A percentile compares a stretch with the other conserved stretches of the same genome.
Evolutionary conservation across 2,888 invertebrate species (phyloP).

Genomic region (Drosophila antonietae): DNA sequence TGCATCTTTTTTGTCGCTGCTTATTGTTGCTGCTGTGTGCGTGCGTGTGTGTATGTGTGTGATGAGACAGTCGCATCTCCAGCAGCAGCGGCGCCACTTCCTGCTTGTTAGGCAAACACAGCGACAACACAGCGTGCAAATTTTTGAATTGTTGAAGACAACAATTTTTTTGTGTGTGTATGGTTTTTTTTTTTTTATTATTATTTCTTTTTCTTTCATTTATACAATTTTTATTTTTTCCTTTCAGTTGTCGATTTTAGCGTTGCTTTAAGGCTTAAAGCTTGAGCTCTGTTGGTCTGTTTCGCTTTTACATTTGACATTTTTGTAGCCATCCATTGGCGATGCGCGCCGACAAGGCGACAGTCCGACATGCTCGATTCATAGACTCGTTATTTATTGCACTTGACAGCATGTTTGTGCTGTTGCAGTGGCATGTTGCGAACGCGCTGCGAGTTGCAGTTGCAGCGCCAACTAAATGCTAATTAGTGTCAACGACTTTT

Average conservation of each 20-base stretch:
- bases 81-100: constrained; percentile 62
- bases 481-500: constrained; percentile 75
- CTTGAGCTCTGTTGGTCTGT: constrained; percentile 46
- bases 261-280: constrained; percentile 26
- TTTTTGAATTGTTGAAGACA: constrained; percentile 60
- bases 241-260: constrained; percentile 5
- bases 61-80: constrained; percentile 65
- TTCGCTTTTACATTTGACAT: constrained; percentile 77
- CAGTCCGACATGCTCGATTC: constrained; percentile 48
- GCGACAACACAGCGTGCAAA: constrained; percentile 51
- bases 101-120: constrained; percentile 78
- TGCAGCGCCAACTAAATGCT: constrained; percentile 59
- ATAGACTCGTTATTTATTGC: constrained; percentile 73
- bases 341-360: constrained; percentile 19
- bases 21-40: constrained; percentile 43
- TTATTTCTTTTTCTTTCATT: constrained; percentile 15
- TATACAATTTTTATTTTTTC: constrained; percentile 6
- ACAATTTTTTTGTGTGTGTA: constrained; percentile 4
- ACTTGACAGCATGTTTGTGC: constrained; percentile 54
- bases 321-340: constrained; percentile 53
- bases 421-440: constrained; percentile 38
- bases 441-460: constrained; percentile 14
- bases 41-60: constrained; percentile 25
- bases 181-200: constrained; percentile 40
- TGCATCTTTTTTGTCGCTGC: constrained; percentile 73